These are phyloP conservation scores for Thunnus thynnus DNA, from an alignment of 2,113 vertebrate species.

Conservation along the genomic window DNA sequence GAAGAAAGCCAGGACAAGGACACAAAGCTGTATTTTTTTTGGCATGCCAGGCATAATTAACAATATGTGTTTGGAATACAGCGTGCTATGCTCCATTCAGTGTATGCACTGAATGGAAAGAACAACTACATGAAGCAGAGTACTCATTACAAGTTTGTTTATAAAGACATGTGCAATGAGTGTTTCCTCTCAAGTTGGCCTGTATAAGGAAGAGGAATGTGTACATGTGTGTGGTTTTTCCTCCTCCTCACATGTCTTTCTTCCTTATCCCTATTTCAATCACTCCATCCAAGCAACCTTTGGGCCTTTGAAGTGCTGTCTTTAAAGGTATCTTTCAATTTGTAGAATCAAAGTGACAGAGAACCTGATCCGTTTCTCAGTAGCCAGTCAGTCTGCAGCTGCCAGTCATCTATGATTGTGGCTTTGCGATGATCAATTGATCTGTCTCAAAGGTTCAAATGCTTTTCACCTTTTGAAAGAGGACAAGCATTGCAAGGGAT, in stretches of 20 bases:
- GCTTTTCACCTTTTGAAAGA: slow-evolving; percentile 55
- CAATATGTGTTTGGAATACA: slow-evolving; percentile 31
- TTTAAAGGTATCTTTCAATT: slow-evolving; percentile 81
- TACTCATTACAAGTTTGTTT: slow-evolving; percentile 23
- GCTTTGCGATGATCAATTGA: slow-evolving; percentile 70
- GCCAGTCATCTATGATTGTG: slow-evolving; percentile 71
- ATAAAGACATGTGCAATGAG: slow-evolving; percentile 36
- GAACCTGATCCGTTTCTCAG: slow-evolving; percentile 62
- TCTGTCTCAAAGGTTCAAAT: slow-evolving; percentile 66
- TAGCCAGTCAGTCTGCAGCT: slow-evolving; percentile 71
- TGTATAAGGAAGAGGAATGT: slow-evolving; percentile 28
- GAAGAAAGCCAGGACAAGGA: slow-evolving; percentile 45
- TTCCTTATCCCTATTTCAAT: slow-evolving; percentile 49
- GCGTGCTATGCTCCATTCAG: slow-evolving; percentile 13
- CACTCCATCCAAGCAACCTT: slow-evolving; percentile 51
- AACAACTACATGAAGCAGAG: slow-evolving; percentile 8
- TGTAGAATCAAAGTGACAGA: slow-evolving; percentile 78
- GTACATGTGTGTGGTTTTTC: slow-evolving; percentile 32
- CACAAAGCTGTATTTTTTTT: slow-evolving; percentile 40
- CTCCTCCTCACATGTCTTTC: slow-evolving; percentile 17
- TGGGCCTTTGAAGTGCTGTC: slow-evolving; percentile 69
- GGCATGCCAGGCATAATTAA: slow-evolving; percentile 17
- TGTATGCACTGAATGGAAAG: slow-evolving; percentile 9
- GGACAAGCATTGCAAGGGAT: slow-evolving; percentile 36
- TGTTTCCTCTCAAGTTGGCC: slow-evolving; percentile 34